A percentile compares a stretch with the other conserved stretches of the same genome.
Conservation (phyloP, 2,888 invertebrate genomes). For the Caenorhabditis auriculariae region DNA sequence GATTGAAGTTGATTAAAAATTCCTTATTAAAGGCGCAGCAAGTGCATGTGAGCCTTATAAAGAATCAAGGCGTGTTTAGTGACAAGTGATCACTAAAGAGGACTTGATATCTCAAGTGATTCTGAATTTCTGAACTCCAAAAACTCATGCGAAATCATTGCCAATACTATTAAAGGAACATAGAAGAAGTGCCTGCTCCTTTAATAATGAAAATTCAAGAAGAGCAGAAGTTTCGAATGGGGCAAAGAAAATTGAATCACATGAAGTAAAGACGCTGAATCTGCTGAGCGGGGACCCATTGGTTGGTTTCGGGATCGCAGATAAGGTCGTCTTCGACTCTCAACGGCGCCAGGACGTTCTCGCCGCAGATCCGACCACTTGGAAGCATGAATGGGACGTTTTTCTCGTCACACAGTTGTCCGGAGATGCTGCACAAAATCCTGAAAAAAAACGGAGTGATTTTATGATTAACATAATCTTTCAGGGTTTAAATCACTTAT, state of each 20-base stretch:
- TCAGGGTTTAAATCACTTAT: neutral
- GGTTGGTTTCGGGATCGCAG: conserved; percentile 92
- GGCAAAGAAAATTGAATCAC: conserved; percentile 69
- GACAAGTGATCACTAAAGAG: too few relatives aligned
- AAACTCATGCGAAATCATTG: too few relatives aligned
- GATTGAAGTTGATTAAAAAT: too few relatives aligned
- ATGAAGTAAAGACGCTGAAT: conserved; percentile 96
- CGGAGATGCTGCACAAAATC: conserved; percentile 82
- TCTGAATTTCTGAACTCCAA: too few relatives aligned
- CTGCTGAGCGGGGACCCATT: conserved; percentile 84
- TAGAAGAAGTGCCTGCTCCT: neutral
- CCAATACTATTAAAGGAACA: too few relatives aligned
- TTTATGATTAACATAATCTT: neutral
- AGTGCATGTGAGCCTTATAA: too few relatives aligned
- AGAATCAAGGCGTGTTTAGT: too few relatives aligned
- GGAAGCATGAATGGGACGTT: conserved; percentile 93
- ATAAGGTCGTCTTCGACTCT: conserved; percentile 81
- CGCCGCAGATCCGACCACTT: conserved; percentile 81
- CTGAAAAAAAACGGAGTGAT: too few relatives aligned
- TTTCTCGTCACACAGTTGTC: conserved; percentile 90
- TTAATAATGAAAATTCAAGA: neutral
- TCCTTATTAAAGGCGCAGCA: too few relatives aligned
- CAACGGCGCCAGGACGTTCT: conserved; percentile 32
- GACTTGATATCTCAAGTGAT: too few relatives aligned
- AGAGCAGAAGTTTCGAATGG: neutral